Evolutionary conservation across 2,888 invertebrate species (phyloP), one percentile per base, ranked within the genome.

Genomic region (Germaria angustata): DNA sequence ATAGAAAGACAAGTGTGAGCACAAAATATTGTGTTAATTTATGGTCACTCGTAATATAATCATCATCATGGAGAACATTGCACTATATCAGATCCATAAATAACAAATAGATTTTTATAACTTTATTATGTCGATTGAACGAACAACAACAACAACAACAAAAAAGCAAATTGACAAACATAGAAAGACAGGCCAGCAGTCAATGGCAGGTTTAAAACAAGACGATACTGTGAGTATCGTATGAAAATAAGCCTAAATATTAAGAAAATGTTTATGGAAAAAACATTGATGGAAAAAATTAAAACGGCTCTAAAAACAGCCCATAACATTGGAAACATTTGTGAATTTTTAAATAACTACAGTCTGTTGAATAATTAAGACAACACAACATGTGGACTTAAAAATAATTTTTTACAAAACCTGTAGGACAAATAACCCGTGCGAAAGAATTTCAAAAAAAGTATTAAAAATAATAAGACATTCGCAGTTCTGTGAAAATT

Each of bases 21-120:
- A 59, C 53, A 72, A 51, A 81, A 78, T 73, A n/a, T 78, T 63
- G 34, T 69, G 69, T 55, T 78, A 81, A 78, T 81, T 81, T 81
- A 81, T 81, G 57, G 34, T 57, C 46, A 57, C 57, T 73, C 69
- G 55, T 81, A 73, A 75, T 72, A 72, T 46, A 81, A 77, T 77
- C 76, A 68, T 57, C 76, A 81, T 78, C 49, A 61, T 68, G 55
- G 68, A 59, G 68, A 53, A 66, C 61, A 46, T 61, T 68, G 57
- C 17, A 68, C 49, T 51, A 63, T 53, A 81, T 78, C 78, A 69
- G 78, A 73, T 73, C 63, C 78, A 81, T 78, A 81, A 81, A 78
- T 81, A 51, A 78, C 57, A 49, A 65, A 68, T 63, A 68, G 72
- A 81, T 78, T 66, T 51, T 66, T 71, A 71, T 72, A 66, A 61